These are phyloP conservation scores for Echinops telfairi DNA, from an alignment of 2,113 vertebrate species.

Conservation along the genomic window DNA sequence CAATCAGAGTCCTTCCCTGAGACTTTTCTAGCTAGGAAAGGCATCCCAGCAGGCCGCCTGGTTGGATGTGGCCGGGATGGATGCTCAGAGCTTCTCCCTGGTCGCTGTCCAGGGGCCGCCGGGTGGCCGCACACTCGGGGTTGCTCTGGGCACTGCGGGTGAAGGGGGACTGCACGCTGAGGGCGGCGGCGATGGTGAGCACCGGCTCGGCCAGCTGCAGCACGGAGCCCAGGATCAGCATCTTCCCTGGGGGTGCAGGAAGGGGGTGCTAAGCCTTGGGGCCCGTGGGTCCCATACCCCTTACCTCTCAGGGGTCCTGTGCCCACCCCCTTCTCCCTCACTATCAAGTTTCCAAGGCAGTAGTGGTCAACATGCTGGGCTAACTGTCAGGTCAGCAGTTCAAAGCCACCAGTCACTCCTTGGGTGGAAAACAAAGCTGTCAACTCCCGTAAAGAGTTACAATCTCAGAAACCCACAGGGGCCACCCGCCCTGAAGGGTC, in stretches of 20 bases:
- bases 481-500: too few relatives aligned
- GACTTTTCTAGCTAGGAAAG: background rate
- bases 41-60: background rate
- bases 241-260: constrained; percentile 89
- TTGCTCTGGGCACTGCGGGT: constrained; percentile 89
- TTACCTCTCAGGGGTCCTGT: too few relatives aligned
- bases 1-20: background rate
- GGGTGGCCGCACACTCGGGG: constrained; percentile 87
- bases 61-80: background rate
- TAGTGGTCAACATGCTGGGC: too few relatives aligned
- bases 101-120: constrained; percentile 91
- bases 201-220: constrained; percentile 92
- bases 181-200: constrained; percentile 90
- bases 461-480: too few relatives aligned
- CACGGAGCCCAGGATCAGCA: constrained; percentile 93
- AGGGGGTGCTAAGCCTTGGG: background rate
- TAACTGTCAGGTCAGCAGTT: too few relatives aligned
- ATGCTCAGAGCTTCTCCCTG: constrained; percentile 86
- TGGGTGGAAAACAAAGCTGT: too few relatives aligned
- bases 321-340: too few relatives aligned
- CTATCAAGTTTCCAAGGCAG: too few relatives aligned
- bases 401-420: too few relatives aligned
- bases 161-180: constrained; percentile 94
- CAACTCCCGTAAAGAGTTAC: too few relatives aligned
- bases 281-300: accelerated